Evolutionary conservation across 2,113 vertebrate genomes (phyloP).

Genomic region (Orcinus orca): DNA sequence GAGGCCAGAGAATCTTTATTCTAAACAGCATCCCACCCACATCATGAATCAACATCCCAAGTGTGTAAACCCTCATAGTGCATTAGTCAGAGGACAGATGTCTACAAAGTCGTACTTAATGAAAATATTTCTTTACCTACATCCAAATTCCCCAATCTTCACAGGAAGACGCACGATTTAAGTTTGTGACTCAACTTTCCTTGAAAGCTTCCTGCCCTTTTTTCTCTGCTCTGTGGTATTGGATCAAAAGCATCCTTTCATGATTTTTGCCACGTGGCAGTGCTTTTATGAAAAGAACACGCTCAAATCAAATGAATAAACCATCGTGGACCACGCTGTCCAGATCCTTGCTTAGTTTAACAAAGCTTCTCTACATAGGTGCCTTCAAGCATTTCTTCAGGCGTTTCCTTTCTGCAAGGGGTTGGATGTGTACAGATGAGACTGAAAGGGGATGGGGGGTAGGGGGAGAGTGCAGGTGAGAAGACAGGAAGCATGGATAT

Average conservation of each 20-base stretch:
- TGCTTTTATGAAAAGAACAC: not conserved
- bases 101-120: not conserved
- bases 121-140: not conserved
- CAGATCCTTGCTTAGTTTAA: not conserved
- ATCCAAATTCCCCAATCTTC: not conserved
- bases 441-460: too few relatives aligned
- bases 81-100: not conserved
- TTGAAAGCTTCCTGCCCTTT: not conserved
- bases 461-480: too few relatives aligned
- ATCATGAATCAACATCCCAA: not conserved
- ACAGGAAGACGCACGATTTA: not conserved
- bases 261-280: not conserved
- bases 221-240: not conserved
- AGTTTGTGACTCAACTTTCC: not conserved
- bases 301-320: not conserved
- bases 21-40: too few relatives aligned
- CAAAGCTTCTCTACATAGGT: not conserved
- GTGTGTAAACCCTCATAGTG: too few relatives aligned
- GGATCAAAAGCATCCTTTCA: not conserved
- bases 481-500: not conserved
- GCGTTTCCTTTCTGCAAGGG: fast-evolving
- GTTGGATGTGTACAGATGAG: too few relatives aligned
- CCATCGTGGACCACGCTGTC: fast-evolving
- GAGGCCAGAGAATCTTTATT: not conserved
- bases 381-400: not conserved